Evolutionary conservation across 2,797 vertebrate genomes (phyloP), one percentile per base, ranked within the genome.

Genomic region (Enteromius unitaeniatus): DNA sequence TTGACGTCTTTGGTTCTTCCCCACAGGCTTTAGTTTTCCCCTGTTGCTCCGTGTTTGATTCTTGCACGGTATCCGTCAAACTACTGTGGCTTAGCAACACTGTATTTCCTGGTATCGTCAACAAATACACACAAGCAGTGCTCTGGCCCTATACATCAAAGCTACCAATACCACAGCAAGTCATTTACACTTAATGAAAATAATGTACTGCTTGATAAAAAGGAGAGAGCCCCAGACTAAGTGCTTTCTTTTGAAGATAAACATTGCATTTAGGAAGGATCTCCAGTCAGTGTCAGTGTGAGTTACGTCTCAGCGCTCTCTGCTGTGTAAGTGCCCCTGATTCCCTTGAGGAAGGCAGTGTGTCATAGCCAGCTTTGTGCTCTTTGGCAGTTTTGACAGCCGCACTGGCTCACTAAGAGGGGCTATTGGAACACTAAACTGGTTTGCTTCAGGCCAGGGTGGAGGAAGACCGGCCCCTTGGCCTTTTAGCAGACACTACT

Each of bases 281-380:
- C 92, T 87, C 78, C 83, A 88, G 89, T 89, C 91, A 89, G 77
- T 91, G 88, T 90, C 91, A 89, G 79, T 86, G 86, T 72, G 79
- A 88, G 81, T 87, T 81, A 78, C 21, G 37, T 83, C 72, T 87
- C 81, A 77, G 58, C 58, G 84, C 58, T 70, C 81, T 89, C 79
- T 72, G 88, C 87, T 87, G 88, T 87, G 81, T 62, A 80, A 58
- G 58, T 74, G 60, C 69, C 62, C 51, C 40, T 28, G 17, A 65
- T 70, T 81, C 83, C 78, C 85, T 79, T 28, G 83, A 84, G 64
- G 34, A 85, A 37, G 40, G n/a, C 68, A 47, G 40, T 73, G 69
- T 83, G 85, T 72, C 78, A 85, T 78, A 79, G 81, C 14, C 81
- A 60, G 83, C 76, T 72, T 78, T 81, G 78, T 68, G 67, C 86